These are phyloP conservation scores for Mesoclemmys tuberculata DNA, from an alignment of 2,113 vertebrate genomes.

Conservation along the genomic window DNA sequence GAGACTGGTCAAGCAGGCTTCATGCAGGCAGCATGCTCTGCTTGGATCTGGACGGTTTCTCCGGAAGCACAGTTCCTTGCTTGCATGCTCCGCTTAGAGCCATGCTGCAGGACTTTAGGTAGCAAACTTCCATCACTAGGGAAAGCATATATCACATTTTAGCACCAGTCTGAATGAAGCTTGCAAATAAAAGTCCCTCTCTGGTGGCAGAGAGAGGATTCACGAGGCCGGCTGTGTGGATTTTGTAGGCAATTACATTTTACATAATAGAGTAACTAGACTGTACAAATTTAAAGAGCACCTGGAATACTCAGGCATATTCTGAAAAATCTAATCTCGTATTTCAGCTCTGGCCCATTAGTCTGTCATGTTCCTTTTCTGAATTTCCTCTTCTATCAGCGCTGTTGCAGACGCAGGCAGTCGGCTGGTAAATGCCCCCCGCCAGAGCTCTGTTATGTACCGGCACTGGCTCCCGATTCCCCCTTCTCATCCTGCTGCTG, in stretches of 20 bases:
- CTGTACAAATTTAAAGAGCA: conserved; percentile 53
- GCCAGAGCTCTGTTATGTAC: accelerated
- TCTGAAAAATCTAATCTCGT: conserved; percentile 49
- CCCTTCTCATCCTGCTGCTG: accelerated
- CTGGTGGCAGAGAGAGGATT: background rate
- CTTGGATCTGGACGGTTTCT: background rate
- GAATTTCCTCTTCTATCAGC: background rate
- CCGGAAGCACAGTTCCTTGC: no score
- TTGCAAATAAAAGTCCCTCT: background rate
- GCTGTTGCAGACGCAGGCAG: background rate
- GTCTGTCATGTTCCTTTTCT: conserved; percentile 49
- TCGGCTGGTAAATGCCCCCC: background rate
- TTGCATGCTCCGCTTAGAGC: background rate
- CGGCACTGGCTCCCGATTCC: accelerated
- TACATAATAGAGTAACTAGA: conserved; percentile 40
- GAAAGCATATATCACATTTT: conserved; percentile 35
- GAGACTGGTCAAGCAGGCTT: background rate
- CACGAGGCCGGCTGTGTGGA: background rate
- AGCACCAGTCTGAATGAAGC: conserved; percentile 23
- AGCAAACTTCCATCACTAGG: background rate
- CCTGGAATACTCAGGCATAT: conserved; percentile 48
- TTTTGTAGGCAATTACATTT: conserved; percentile 66
- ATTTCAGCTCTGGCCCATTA: conserved; percentile 50
- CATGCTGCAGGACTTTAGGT: background rate
- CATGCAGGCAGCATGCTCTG: background rate